phyloP scores from a whole-genome alignment of 2,888 invertebrate genomes.

The Pristionchus fissidentatus region DNA sequence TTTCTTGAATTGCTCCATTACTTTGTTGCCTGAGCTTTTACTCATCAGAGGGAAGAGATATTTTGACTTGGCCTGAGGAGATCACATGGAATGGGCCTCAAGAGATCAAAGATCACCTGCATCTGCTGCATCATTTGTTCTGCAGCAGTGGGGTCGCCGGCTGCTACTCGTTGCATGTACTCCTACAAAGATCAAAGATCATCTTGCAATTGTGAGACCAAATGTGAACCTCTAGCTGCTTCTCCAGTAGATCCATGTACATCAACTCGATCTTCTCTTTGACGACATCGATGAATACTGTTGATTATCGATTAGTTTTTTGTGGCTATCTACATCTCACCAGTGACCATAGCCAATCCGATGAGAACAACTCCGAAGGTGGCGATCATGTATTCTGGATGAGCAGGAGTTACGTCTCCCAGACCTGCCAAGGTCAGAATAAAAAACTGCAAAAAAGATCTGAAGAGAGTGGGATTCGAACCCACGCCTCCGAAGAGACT shows the following conservation, averaged over 20 bases:
- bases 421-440: constrained; percentile 72
- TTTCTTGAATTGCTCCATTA: constrained; percentile 72
- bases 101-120: not conserved
- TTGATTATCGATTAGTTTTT: not conserved
- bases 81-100: not conserved
- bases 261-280: constrained; percentile 71
- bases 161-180: constrained; percentile 68
- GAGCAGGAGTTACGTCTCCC: constrained; percentile 78
- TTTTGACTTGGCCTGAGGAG: constrained; percentile 70
- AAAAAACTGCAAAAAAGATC: not conserved
- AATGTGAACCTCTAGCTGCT: constrained; percentile 64
- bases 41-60: constrained; percentile 71
- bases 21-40: constrained; percentile 69
- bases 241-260: constrained; percentile 68
- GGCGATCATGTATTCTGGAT: constrained; percentile 77
- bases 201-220: not conserved
- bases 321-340: not conserved
- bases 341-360: constrained; percentile 70
- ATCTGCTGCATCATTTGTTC: constrained; percentile 68
- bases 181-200: constrained; percentile 53
- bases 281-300: constrained; percentile 73
- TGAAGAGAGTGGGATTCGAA: not conserved
- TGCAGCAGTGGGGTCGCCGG: constrained; percentile 70
- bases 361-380: constrained; percentile 74
- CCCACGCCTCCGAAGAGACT: not conserved